phyloP scores from a whole-genome alignment of 2,888 invertebrate genomes.

The Acleris literana region DNA sequence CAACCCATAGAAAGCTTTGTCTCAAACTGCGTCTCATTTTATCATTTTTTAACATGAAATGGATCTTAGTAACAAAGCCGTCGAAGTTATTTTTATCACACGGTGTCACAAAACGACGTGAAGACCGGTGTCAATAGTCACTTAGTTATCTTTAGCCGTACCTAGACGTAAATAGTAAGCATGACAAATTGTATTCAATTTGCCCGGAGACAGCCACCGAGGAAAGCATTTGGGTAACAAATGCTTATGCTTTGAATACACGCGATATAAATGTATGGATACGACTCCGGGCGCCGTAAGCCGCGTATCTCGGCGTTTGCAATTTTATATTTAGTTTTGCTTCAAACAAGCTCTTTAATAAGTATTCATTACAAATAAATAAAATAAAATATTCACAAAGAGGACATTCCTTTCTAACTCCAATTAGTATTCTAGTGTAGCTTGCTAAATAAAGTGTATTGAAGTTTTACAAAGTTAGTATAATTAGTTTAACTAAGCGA shows the following conservation, averaged over 20 bases:
- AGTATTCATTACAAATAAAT: too few species aligned
- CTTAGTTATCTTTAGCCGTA: conserved; percentile 32
- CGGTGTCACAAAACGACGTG: conserved; percentile 19
- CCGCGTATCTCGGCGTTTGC: conserved; percentile 21
- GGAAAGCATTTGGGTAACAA: conserved; percentile 78
- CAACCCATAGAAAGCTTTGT: too few species aligned
- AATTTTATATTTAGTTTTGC: conserved; percentile 9
- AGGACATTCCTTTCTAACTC: too few species aligned
- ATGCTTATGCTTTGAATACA: conserved; percentile 75
- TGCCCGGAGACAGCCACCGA: conserved; percentile 74
- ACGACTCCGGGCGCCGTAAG: conserved; percentile 20
- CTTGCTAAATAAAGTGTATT: too few species aligned
- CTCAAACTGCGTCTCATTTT: too few species aligned
- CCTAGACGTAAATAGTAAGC: conserved; percentile 43
- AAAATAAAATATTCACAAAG: too few species aligned
- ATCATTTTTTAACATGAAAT: too few species aligned
- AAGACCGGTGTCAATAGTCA: conserved; percentile 34
- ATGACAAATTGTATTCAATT: conserved; percentile 81
- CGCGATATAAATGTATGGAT: conserved; percentile 62
- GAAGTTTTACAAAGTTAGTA: too few species aligned
- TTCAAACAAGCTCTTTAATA: too few species aligned
- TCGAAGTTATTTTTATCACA: conserved; percentile 11
- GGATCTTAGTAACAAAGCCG: neutral
- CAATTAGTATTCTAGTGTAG: too few species aligned
- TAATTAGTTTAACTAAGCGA: neutral